Evolutionary conservation across 1,140 invertebrate species (phyloP).

Genomic region (Saccostrea glomerata): DNA sequence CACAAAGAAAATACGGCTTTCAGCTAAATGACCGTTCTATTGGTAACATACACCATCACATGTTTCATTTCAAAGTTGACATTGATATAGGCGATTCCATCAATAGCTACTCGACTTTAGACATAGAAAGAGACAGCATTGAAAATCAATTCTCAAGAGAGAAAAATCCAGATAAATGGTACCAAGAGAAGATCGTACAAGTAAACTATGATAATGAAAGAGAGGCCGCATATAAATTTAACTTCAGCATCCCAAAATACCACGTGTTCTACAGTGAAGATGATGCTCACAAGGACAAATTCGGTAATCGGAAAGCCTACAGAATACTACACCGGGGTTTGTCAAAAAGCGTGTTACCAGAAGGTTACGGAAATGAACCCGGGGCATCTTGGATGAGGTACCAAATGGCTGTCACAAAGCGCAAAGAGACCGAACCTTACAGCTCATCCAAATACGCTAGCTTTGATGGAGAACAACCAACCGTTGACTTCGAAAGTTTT

Average conservation of each 20-base stretch:
- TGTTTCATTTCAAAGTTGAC: conserved; percentile 71
- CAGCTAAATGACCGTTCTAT: conserved; percentile 59
- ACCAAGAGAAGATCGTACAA: conserved; percentile 54
- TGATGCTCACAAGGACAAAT: conserved; percentile 43
- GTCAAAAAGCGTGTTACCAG: conserved; percentile 65
- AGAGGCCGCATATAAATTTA: conserved; percentile 67
- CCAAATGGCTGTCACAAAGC: conserved; percentile 71
- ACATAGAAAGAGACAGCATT: conserved; percentile 55
- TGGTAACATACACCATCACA: conserved; percentile 66
- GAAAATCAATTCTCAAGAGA: conserved; percentile 53
- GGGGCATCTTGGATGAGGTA: conserved; percentile 66
- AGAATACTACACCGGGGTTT: conserved; percentile 52
- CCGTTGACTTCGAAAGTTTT: conserved; percentile 58
- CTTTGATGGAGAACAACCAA: conserved; percentile 60
- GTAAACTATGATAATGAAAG: conserved; percentile 60
- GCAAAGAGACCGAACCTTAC: conserved; percentile 62
- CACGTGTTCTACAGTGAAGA: conserved; percentile 66
- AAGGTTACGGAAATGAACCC: conserved; percentile 66
- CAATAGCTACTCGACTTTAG: conserved; percentile 66
- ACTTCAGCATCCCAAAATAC: conserved; percentile 70
- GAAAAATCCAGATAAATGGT: conserved; percentile 19
- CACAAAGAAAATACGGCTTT: conserved; percentile 51
- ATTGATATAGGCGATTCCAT: conserved; percentile 63
- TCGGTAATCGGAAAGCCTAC: conserved; percentile 60
- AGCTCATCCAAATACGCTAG: conserved; percentile 62